A percentile compares a stretch with the other conserved stretches of the same genome.
Evolutionary conservation across 2,888 invertebrate genomes (phyloP).

Genomic region (Himalopsyche japonica): DNA sequence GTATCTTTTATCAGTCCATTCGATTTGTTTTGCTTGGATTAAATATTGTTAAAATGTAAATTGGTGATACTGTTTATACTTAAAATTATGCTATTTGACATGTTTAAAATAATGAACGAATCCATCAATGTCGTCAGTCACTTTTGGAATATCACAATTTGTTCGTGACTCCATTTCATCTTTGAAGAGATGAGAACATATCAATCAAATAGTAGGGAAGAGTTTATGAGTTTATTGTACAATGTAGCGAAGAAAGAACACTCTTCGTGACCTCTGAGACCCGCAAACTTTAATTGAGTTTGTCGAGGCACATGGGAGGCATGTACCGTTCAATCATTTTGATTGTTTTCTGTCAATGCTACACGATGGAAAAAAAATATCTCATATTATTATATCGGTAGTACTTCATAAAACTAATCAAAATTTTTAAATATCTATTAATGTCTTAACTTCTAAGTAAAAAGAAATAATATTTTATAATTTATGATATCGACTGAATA

Average conservation of each 20-base stretch:
- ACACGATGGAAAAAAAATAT: neutral
- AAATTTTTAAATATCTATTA: no score
- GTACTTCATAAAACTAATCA: no score
- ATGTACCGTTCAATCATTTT: neutral
- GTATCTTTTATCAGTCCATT: no score
- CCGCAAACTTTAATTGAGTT: constrained; percentile 37
- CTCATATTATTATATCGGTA: no score
- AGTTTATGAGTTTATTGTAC: neutral
- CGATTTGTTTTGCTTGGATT: no score
- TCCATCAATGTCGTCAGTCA: constrained; percentile 1
- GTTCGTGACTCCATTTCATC: constrained; percentile 5
- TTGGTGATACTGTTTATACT: no score
- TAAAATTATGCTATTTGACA: no score
- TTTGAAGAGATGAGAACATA: constrained; percentile 8
- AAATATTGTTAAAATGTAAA: no score
- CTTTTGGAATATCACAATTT: neutral
- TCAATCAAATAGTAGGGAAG: constrained; percentile 12
- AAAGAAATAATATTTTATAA: no score
- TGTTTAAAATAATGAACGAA: neutral
- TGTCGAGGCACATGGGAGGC: constrained; percentile 15
- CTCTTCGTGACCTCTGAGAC: constrained; percentile 16
- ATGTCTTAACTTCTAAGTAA: no score
- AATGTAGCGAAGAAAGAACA: neutral
- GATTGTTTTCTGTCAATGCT: neutral
- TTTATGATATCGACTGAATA: no score